These are phyloP conservation scores for Parelbella ahira DNA, from an alignment of 2,888 invertebrate genomes.

Conservation along the genomic window DNA sequence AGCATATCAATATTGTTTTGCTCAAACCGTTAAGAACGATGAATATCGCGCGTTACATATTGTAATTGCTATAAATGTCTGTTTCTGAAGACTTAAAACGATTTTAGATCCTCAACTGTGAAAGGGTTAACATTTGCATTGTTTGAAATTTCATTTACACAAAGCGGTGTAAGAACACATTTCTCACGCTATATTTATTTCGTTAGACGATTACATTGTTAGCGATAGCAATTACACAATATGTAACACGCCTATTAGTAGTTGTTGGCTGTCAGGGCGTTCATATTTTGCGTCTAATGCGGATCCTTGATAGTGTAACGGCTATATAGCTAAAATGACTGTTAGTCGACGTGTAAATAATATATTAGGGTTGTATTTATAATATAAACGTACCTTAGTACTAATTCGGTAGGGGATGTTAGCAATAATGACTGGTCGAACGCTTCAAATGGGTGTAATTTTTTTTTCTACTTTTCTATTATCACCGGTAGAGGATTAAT, in stretches of 20 bases:
- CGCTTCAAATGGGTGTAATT: constrained; percentile 45
- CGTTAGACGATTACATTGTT: background rate
- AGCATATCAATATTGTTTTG: constrained; percentile 36
- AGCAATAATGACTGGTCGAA: constrained; percentile 73
- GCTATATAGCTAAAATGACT: constrained; percentile 58
- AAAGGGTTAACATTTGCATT: no score
- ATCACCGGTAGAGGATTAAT: constrained; percentile 35
- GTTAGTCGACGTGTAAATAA: constrained; percentile 72
- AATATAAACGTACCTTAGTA: constrained; percentile 46
- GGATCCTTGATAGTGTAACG: constrained; percentile 2
- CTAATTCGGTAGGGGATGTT: constrained; percentile 67
- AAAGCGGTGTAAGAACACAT: no score
- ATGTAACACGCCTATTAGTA: constrained; percentile 10
- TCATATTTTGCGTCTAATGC: no score
- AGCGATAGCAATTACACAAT: constrained; percentile 11
- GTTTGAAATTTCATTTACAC: no score
- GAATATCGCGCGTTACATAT: no score
- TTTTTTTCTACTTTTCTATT: constrained; percentile 29
- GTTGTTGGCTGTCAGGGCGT: constrained; percentile 7
- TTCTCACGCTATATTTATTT: no score
- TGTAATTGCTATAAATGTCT: no score
- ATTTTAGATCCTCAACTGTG: no score
- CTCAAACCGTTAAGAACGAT: constrained; percentile 41
- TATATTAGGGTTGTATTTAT: constrained; percentile 68
- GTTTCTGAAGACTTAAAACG: no score